Evolutionary conservation across 2,797 vertebrate species (phyloP), one percentile per base, ranked within the genome.

Genomic region (Oophaga sylvatica): DNA sequence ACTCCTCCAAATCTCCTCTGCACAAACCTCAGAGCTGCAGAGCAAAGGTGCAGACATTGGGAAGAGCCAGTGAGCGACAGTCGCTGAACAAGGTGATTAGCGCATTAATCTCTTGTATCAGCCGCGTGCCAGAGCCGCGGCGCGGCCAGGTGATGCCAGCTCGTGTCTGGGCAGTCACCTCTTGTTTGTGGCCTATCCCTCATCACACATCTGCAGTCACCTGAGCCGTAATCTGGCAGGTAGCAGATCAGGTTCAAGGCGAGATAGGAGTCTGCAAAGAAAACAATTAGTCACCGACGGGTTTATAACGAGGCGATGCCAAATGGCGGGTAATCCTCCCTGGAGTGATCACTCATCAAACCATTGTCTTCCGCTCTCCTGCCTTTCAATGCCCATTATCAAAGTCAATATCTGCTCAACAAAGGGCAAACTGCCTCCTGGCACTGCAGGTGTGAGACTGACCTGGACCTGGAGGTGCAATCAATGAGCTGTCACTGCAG

Each of bases 261-360:
- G 9, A 87, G 87, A 83, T 87, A 83, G 59, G 26, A 57, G 76
- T 67, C 45, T 68, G 80, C 81, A 78, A 83, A n/a, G 45, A 84
- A 78, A 79, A 78, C 81, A 87, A 84, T 87, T 87, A 87, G 86
- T 87, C 86, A 87, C 71, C 86, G 10, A 10, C 71, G 45, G 60
- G 41, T 63, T 67, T 56, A 77, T 26, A 63, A 48, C 0, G 35
- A 8, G n/a, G 10, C 22, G 17, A 4, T 62, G 87, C 75, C 86
- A 87, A 83, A 57, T 19, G 45, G 53, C 17, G 15, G 45, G 20
- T 83, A 56, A 83, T 87, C 81, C 65, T 20, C 20, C 29, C 67
- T 17, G 22, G 56, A 76, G 35, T 56, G 67, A 26, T 71, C 68
- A 63, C 86, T 75, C 57, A 53, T n/a, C 79, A 20, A 26, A 8